Evolutionary conservation across 2,888 invertebrate species (phyloP).

Genomic region (Polyommatus iphigenia): DNA sequence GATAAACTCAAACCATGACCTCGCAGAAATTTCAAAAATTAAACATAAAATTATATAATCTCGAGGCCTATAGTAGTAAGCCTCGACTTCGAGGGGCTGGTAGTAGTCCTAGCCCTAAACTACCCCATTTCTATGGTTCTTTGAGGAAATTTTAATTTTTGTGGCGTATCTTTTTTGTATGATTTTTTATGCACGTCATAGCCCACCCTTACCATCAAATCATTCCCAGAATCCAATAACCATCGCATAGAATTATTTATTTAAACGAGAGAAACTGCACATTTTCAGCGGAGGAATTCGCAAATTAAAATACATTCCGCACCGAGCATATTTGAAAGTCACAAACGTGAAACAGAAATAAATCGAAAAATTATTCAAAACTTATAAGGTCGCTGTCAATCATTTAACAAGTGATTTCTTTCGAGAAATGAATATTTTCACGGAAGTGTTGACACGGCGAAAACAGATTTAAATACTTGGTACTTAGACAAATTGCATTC

Average conservation of each 20-base stretch:
- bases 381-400: not conserved
- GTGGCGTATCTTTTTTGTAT: too few species aligned
- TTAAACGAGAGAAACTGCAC: not conserved
- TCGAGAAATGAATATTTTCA: not conserved
- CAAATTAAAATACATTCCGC: not conserved
- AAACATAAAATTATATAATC: too few species aligned
- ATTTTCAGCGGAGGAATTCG: not conserved
- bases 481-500: not conserved
- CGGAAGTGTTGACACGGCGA: not conserved
- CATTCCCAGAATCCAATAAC: not conserved
- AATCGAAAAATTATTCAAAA: not conserved
- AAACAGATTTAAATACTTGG: not conserved
- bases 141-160: too few species aligned
- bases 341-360: not conserved
- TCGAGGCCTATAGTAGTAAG: too few species aligned
- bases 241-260: too few species aligned
- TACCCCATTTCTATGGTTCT: too few species aligned
- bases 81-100: too few species aligned
- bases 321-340: not conserved
- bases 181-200: too few species aligned
- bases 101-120: too few species aligned
- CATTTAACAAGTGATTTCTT: slow-evolving; percentile 1
- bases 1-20: too few species aligned
- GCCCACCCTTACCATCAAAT: too few species aligned
- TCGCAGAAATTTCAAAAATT: too few species aligned